These are phyloP conservation scores for Drosophila aff. DNA, from an alignment of 1,140 invertebrate genomes.

Conservation along the genomic window DNA sequence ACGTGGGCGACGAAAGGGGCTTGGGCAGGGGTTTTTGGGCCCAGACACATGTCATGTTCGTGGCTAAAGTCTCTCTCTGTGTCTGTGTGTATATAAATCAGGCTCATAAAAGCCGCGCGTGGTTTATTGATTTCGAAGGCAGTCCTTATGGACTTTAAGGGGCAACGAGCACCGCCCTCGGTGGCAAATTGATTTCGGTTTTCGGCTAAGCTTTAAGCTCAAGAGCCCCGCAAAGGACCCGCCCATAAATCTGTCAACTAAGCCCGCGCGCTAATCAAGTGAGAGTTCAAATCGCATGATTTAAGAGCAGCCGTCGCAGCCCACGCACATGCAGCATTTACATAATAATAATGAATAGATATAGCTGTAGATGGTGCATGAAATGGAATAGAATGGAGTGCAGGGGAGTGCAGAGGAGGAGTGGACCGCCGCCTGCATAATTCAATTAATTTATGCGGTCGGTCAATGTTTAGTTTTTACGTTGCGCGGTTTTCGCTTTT, in stretches of 20 bases:
- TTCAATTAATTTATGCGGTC: constrained; percentile 82
- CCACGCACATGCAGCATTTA: constrained; percentile 48
- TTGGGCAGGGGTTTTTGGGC: constrained; percentile 19
- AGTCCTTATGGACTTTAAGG: constrained; percentile 70
- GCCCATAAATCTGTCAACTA: constrained; percentile 66
- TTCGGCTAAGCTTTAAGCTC: constrained; percentile 42
- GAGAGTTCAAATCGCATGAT: constrained; percentile 65
- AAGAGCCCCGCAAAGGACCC: constrained; percentile 3
- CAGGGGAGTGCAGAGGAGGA: background rate
- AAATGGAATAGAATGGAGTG: background rate
- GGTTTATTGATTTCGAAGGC: constrained; percentile 77
- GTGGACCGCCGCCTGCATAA: constrained; percentile 57
- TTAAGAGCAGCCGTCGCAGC: constrained; percentile 48
- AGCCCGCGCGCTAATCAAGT: constrained; percentile 69
- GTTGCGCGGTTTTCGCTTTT: constrained; percentile 54
- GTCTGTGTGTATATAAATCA: constrained; percentile 55
- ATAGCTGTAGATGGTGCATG: constrained; percentile 33
- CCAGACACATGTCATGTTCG: constrained; percentile 71
- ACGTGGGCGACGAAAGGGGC: background rate
- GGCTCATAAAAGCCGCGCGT: constrained; percentile 71
- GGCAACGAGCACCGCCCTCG: constrained; percentile 7
- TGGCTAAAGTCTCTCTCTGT: constrained; percentile 8
- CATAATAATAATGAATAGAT: constrained; percentile 61
- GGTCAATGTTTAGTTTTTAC: constrained; percentile 78
- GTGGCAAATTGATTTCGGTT: constrained; percentile 71